Evolutionary conservation across 2,888 invertebrate genomes (phyloP).

Genomic region (Rhodophaea formosa): DNA sequence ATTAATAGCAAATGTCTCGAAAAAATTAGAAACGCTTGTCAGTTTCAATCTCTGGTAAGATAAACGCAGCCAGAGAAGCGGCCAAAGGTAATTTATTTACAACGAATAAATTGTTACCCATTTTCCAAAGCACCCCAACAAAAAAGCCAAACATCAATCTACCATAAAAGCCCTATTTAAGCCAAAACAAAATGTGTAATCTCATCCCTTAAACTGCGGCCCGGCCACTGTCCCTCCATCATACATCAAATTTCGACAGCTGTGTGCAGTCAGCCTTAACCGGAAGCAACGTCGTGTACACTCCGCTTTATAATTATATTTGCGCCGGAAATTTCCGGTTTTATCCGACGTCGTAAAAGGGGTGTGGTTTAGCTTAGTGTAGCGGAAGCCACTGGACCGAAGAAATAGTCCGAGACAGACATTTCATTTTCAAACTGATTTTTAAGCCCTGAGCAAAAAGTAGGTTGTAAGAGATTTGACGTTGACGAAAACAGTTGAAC

Average conservation of each 20-base stretch:
- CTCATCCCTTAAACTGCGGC: conserved; percentile 2
- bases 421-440: background rate
- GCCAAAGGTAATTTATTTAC: background rate
- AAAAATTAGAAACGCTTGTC: too few relatives aligned
- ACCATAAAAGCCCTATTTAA: background rate
- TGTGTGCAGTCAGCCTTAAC: conserved; percentile 10
- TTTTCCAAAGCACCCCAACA: background rate
- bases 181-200: conserved; percentile 12
- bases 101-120: background rate
- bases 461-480: too few relatives aligned
- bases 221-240: conserved; percentile 3
- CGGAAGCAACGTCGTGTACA: conserved; percentile 3
- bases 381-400: background rate
- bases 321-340: conserved; percentile 15
- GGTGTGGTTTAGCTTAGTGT: conserved; percentile 9
- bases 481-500: too few relatives aligned
- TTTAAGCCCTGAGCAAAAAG: too few relatives aligned
- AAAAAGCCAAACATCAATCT: background rate
- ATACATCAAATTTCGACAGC: conserved; percentile 19
- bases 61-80: too few relatives aligned
- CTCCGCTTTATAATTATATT: conserved; percentile 10
- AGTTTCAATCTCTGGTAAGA: too few relatives aligned
- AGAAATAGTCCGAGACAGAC: background rate
- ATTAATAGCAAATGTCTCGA: too few relatives aligned
- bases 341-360: conserved; percentile 9